Conservation (phyloP, 2,888 invertebrate genomes). For the Drosophila koepferae region DNA sequence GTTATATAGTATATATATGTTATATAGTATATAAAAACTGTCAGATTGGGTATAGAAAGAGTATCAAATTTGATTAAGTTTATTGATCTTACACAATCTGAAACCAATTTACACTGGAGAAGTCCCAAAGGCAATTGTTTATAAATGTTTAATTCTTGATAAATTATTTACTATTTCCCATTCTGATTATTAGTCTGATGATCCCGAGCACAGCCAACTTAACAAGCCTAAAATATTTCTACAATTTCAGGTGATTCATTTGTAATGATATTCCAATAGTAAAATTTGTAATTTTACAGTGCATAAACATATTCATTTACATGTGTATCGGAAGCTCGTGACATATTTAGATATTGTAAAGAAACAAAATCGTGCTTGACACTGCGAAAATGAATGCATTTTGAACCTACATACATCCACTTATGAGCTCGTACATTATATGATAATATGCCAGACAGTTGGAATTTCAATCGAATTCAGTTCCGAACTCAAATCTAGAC, state of each 20-base stretch:
- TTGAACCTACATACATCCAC: constrained; percentile 17
- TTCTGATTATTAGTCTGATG: not conserved
- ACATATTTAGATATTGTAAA: constrained; percentile 35
- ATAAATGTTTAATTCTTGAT: not conserved
- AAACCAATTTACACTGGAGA: not conserved
- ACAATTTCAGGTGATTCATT: not conserved
- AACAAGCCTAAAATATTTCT: not conserved
- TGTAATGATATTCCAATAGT: not conserved
- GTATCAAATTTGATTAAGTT: not conserved
- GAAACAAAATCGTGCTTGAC: constrained; percentile 27
- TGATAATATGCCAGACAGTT: constrained; percentile 4
- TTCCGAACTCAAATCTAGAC: constrained; percentile 5
- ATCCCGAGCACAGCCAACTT: not conserved
- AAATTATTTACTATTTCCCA: not conserved
- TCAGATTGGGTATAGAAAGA: not conserved
- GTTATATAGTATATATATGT: not conserved
- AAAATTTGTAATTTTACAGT: not conserved
- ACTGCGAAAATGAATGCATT: constrained; percentile 19
- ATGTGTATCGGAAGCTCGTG: constrained; percentile 40
- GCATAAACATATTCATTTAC: constrained; percentile 42
- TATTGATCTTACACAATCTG: not conserved
- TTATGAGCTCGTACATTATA: constrained; percentile 10
- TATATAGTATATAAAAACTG: not conserved
- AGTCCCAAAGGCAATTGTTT: not conserved
- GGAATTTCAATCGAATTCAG: not conserved